A percentile compares a stretch with the other conserved stretches of the same genome.
Conservation (phyloP, 1,140 invertebrate genomes). For the Pseudobourletiella spinata region DNA sequence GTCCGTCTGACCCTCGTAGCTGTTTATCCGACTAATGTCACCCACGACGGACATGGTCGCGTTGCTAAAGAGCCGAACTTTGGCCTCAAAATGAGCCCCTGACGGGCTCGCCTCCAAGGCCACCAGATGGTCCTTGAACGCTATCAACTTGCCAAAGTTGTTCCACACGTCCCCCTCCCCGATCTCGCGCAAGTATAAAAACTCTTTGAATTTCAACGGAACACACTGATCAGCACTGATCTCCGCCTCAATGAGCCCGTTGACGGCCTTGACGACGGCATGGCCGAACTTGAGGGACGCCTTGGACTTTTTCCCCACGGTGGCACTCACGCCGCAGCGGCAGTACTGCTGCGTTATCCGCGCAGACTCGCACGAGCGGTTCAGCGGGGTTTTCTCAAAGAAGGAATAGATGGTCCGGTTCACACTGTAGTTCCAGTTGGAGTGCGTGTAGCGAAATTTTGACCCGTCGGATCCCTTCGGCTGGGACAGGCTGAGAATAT, state of each 20-base stretch:
- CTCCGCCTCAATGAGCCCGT: constrained; percentile 7
- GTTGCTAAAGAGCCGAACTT: constrained; percentile 38
- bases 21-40: constrained; percentile 52
- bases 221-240: constrained; percentile 9
- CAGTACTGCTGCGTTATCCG: constrained; percentile 31
- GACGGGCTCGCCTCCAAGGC: constrained; percentile 49
- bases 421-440: background rate
- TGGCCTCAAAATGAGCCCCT: constrained; percentile 50
- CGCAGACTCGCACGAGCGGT: constrained; percentile 30
- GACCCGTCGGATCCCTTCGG: background rate
- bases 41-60: constrained; percentile 42
- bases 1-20: constrained; percentile 47
- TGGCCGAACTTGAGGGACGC: constrained; percentile 17
- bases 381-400: constrained; percentile 19
- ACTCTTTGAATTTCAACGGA: constrained; percentile 19
- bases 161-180: constrained; percentile 32
- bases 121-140: constrained; percentile 42
- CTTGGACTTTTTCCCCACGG: constrained; percentile 11
- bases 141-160: constrained; percentile 21
- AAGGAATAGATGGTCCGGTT: constrained; percentile 25
- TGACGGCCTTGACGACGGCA: constrained; percentile 18
- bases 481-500: constrained; percentile 14
- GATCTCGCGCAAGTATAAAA: constrained; percentile 29
- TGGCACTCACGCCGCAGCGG: constrained; percentile 31
- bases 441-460: background rate